These are phyloP conservation scores for Menidia beryllina DNA, from an alignment of 2,113 vertebrate genomes.

Conservation along the genomic window DNA sequence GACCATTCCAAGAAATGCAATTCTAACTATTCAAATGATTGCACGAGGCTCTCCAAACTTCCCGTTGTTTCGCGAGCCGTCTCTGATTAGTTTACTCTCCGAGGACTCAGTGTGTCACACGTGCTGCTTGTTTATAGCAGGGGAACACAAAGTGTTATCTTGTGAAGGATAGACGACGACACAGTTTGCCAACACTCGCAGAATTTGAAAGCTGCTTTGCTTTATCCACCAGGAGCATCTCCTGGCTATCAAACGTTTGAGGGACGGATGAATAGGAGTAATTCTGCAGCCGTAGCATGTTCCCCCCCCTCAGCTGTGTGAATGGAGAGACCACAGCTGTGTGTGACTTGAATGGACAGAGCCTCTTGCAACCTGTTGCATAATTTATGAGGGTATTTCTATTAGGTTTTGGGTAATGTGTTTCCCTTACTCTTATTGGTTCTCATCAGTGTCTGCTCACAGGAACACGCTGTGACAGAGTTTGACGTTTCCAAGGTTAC, in stretches of 20 bases:
- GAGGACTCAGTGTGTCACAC: conserved; percentile 14
- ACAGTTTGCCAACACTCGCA: conserved; percentile 51
- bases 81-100: conserved; percentile 43
- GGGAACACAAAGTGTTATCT: conserved; percentile 51
- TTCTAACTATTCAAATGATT: conserved; percentile 5
- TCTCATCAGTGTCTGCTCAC: conserved; percentile 47
- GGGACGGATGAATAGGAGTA: conserved; percentile 62
- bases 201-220: conserved; percentile 35
- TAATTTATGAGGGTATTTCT: conserved; percentile 74
- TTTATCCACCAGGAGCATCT: conserved; percentile 34
- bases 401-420: conserved; percentile 71
- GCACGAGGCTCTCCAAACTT: conserved; percentile 9
- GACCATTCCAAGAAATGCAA: background rate
- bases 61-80: conserved; percentile 15
- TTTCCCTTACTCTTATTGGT: conserved; percentile 62
- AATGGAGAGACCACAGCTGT: conserved; percentile 78
- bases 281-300: conserved; percentile 56
- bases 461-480: conserved; percentile 13
- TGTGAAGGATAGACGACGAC: conserved; percentile 32
- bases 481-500: conserved; percentile 57
- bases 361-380: conserved; percentile 69
- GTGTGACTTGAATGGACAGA: conserved; percentile 77
- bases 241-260: conserved; percentile 49
- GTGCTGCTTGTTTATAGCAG: conserved; percentile 24
- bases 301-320: conserved; percentile 49